These are phyloP conservation scores for Kryptolebias marmoratus DNA, from an alignment of 2,113 vertebrate genomes.

Conservation along the genomic window DNA sequence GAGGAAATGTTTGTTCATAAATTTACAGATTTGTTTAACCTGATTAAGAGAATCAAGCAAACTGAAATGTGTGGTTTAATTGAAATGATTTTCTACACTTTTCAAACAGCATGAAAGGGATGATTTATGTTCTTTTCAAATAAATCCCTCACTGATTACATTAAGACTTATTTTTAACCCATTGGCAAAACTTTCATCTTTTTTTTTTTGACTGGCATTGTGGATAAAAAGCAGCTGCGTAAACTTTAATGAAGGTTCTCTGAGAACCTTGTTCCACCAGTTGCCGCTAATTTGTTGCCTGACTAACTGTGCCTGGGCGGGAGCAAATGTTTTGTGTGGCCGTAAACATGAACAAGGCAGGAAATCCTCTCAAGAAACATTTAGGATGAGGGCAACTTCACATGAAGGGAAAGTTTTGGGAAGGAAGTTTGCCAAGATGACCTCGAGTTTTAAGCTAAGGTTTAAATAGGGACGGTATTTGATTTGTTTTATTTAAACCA, in stretches of 20 bases:
- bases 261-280: slow-evolving; percentile 44
- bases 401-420: slow-evolving; percentile 1
- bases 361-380: slow-evolving; percentile 7
- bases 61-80: background rate
- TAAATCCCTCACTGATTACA: background rate
- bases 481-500: too few relatives aligned
- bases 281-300: slow-evolving; percentile 62
- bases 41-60: background rate
- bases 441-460: background rate
- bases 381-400: background rate
- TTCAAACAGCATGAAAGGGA: slow-evolving; percentile 1
- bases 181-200: background rate
- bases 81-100: background rate
- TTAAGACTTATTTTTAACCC: slow-evolving; percentile 1
- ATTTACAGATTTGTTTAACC: background rate
- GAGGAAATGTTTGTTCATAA: background rate
- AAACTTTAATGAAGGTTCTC: slow-evolving; percentile 23
- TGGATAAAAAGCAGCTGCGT: slow-evolving; percentile 20
- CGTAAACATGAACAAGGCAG: slow-evolving; percentile 23
- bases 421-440: background rate
- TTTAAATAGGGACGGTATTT: too few relatives aligned
- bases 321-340: slow-evolving; percentile 38
- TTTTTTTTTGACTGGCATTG: slow-evolving; percentile 17
- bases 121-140: background rate
- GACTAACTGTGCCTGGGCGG: slow-evolving; percentile 24